Base-by-base conservation (phyloP, 2,888 invertebrate genomes). In the Acleris holmiana region DNA sequence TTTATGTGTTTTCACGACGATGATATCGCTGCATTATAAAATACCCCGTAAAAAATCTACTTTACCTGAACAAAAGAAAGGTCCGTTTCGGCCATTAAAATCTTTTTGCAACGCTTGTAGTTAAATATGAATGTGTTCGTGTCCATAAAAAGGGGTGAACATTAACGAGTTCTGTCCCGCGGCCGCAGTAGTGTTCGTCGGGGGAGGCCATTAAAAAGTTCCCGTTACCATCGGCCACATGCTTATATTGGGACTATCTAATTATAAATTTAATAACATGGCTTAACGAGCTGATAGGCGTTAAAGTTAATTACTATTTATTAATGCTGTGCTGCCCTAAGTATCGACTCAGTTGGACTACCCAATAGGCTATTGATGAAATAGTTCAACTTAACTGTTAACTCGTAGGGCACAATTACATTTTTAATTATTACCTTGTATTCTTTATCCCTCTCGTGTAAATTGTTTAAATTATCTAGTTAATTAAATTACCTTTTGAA, bases 121-220 rank as follows among this genome's bases (percentile, higher is more conserved):
- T 69, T 66, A 70, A 71, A 73, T 71, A 73, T 71, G 68, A 71
- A 73, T 69, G 71, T 69, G 66, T 68, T 60, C 50, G 65, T 51
- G 61, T 58, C 63, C 57, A 58, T 67, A 66, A 69, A 71, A 67
- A 72, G 70, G 68, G 68, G 66, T 63, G 62, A 58, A 58, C 67
- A 69, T 69, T 74, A 73, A 73, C 71, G 72, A 71, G 69, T 73
- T 72, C 66, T 67, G 66, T 70, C 70, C 68, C 67, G 68, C 66
- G 64, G 54, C 69, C 67, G 67, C 74, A 51, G 66, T 68, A 67
- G 68, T 58, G 54, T 67, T 54, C 55, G 70, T 68, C 69, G 25
- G 35, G 71, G 72, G 75, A 72, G 68, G 71, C 72, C 70, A 73
- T 72, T 76, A 74, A 73, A 74, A 74, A 63, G 73, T 75, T 75